These are phyloP conservation scores for Zoanthus solanderi DNA, from an alignment of 92 coral and sea anemone species.

Conservation along the genomic window DNA sequence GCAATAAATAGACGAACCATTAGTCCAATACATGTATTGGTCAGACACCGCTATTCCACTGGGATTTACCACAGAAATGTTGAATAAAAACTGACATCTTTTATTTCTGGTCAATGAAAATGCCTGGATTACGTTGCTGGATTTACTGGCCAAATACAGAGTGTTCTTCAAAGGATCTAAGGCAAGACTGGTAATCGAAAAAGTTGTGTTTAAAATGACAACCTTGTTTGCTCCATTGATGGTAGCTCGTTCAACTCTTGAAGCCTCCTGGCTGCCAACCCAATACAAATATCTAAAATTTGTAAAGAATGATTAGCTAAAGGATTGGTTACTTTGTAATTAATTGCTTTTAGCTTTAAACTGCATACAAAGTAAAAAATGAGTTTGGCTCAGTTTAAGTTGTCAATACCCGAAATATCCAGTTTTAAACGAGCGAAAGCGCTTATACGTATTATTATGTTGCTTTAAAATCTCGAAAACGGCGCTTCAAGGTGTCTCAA, in stretches of 20 bases:
- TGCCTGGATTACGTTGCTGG: not conserved
- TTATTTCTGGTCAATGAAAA: not conserved
- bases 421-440: no score
- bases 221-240: not conserved
- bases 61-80: not conserved
- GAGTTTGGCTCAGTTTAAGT: no score
- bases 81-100: not conserved
- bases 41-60: constrained; percentile 22
- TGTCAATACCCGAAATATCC: no score
- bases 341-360: no score
- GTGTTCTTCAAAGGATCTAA: not conserved
- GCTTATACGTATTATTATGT: no score
- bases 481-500: no score
- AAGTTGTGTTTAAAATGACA: not conserved
- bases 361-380: no score
- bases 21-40: constrained; percentile 26
- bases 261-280: not conserved
- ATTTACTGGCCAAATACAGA: constrained; percentile 11
- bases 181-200: not conserved
- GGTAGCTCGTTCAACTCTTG: constrained; percentile 8
- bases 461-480: no score
- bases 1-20: constrained; percentile 14
- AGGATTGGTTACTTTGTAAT: no score
- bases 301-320: not conserved
- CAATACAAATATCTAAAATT: constrained; percentile 33